Base-by-base conservation (phyloP, 2,797 vertebrate species). In the Sphenodon punctatus region DNA sequence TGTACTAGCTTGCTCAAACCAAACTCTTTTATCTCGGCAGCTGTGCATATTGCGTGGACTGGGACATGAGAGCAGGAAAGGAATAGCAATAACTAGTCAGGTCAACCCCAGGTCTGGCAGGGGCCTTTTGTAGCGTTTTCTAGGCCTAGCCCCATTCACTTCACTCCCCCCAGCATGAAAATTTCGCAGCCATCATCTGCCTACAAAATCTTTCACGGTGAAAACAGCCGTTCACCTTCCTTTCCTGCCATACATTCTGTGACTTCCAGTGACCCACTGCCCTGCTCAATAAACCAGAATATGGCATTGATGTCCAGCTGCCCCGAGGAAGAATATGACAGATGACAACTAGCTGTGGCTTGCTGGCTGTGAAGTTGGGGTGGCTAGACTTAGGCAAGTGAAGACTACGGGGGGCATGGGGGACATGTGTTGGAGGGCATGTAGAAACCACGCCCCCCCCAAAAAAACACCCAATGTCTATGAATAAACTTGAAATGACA, bases 81-180 rank as follows among this genome's bases (percentile, higher is more conserved):
- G 39, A 39, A 39, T 39, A 10, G 39, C 12, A 39, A 12, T 39
- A 13, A 39, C 39, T 39, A 12, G 39, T 39, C 39, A 13, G 39
- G 45, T 53, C 68, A 53, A 8, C n/a, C 27, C 10, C 53, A 53
- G 30, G 5, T 17, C 51, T 53, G 8, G 51, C n/a, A 30, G 27
- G 5, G n/a, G n/a, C 16, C 15, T 53, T 13, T 5, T 53, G 15
- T 4, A 4, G 0, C 0, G 23, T 7, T 30, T 22, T 41, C 4
- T 17, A 14, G 8, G 5, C 0, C 0, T 10, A 3, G 2, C 8
- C 39, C 70, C 1, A 0, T 2, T 10, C 23, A 4, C 20, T 10
- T 1, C 0, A 11, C 27, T 2, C 32, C 56, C 2, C 34, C 49
- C 36, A 43, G 30, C 10, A 34, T 43, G 5, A 34, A 22, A 20